These are phyloP conservation scores for Agrotis puta DNA, from an alignment of 2,888 invertebrate genomes.

Conservation along the genomic window DNA sequence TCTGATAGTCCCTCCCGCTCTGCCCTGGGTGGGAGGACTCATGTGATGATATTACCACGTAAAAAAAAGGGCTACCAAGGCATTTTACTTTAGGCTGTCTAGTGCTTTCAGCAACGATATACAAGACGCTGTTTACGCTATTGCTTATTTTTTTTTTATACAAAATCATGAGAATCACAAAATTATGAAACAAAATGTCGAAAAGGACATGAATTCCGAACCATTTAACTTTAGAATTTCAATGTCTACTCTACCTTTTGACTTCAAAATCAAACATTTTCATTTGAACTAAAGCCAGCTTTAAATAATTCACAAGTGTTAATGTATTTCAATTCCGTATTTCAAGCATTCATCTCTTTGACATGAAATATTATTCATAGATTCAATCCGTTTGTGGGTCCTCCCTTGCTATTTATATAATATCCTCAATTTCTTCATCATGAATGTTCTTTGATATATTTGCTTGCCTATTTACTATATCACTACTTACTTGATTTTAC, in stretches of 20 bases:
- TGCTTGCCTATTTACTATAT: conserved; percentile 7
- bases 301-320: conserved; percentile 62
- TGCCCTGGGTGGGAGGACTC: no score
- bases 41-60: no score
- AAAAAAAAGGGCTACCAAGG: no score
- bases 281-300: conserved; percentile 17
- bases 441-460: conserved; percentile 20
- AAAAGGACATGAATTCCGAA: neutral
- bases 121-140: no score
- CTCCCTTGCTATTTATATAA: conserved; percentile 37
- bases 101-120: no score
- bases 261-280: conserved; percentile 16
- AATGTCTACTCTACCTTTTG: neutral
- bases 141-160: no score
- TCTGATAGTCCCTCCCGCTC: no score
- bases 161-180: no score
- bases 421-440: conserved; percentile 22
- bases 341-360: conserved; percentile 58
- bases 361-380: conserved; percentile 63
- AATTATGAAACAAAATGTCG: no score
- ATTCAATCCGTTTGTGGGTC: conserved; percentile 52
- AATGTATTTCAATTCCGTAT: conserved; percentile 58
- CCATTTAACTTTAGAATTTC: conserved; percentile 1
- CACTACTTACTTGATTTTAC: neutral
- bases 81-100: no score